Conservation (phyloP, 2,797 vertebrate genomes). For the Karalla daura region DNA sequence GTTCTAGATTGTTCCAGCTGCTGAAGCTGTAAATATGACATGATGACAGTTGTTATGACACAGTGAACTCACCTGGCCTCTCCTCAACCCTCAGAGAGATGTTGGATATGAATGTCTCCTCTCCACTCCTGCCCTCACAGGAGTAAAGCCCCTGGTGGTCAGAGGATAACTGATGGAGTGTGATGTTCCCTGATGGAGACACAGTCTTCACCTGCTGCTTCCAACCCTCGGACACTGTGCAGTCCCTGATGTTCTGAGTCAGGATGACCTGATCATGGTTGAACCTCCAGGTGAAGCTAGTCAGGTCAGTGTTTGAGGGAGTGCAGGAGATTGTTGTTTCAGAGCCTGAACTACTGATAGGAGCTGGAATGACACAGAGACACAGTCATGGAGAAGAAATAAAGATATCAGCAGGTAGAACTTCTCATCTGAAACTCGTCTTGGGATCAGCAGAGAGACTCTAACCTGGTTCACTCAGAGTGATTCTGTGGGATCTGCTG, state of each 20-base stretch:
- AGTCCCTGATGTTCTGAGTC: accelerated
- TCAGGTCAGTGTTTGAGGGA: accelerated
- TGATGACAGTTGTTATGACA: too few species aligned
- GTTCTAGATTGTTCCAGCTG: too few species aligned
- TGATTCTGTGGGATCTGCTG: too few species aligned
- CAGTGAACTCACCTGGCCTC: too few species aligned
- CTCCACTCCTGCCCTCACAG: constrained; percentile 4
- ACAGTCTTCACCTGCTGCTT: constrained; percentile 21
- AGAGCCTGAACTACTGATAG: accelerated
- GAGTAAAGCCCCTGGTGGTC: constrained; percentile 13
- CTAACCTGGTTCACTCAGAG: too few species aligned
- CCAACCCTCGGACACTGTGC: constrained; percentile 30
- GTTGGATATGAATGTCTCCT: neutral
- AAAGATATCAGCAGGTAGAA: too few species aligned
- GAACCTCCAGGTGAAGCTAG: constrained; percentile 26
- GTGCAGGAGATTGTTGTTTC: neutral
- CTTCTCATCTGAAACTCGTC: too few species aligned
- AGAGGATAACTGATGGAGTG: neutral
- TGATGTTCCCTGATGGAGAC: constrained; percentile 33
- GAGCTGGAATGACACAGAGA: constrained; percentile 3
- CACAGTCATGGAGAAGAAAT: neutral
- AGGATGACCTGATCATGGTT: constrained; percentile 39
- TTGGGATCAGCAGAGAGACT: too few species aligned
- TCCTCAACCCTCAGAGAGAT: neutral
- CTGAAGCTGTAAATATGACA: too few species aligned